Evolutionary conservation across 2,797 vertebrate genomes (phyloP).

Genomic region (Sebastes diaconus): DNA sequence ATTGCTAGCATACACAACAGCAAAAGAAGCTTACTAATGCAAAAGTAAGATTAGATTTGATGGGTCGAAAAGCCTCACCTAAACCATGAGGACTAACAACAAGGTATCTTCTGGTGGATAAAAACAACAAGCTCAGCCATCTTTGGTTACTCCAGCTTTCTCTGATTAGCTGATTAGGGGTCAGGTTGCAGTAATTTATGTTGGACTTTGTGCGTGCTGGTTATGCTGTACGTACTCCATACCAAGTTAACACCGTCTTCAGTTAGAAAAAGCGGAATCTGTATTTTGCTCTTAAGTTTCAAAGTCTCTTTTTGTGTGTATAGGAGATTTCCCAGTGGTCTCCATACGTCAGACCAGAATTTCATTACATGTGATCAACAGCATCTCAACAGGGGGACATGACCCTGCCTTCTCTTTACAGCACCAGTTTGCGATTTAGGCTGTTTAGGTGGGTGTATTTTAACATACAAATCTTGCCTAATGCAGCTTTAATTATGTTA

Average conservation of each 20-base stretch:
- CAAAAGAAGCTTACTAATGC: not conserved
- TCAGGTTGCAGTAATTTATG: not conserved
- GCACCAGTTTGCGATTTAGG: constrained; percentile 22
- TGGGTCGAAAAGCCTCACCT: not conserved
- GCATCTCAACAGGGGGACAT: not conserved
- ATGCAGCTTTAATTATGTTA: constrained; percentile 51
- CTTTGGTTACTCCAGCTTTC: not conserved
- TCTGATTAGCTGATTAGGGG: not conserved
- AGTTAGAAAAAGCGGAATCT: not conserved
- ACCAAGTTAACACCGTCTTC: not conserved
- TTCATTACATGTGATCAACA: constrained; percentile 26
- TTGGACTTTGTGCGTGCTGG: not conserved
- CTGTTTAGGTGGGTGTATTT: not conserved
- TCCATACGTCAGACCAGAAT: not conserved
- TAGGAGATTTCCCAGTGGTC: not conserved
- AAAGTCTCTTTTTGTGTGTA: not conserved
- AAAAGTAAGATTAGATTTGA: not conserved
- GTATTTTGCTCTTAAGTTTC: not conserved
- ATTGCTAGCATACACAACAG: not conserved
- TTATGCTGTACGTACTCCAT: not conserved
- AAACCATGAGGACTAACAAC: not conserved
- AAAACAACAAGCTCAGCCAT: not conserved
- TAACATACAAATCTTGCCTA: constrained; percentile 27
- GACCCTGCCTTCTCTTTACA: not conserved
- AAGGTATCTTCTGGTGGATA: not conserved